These are phyloP conservation scores for Aphidius ervi DNA, from an alignment of 1,140 invertebrate genomes.

Conservation along the genomic window DNA sequence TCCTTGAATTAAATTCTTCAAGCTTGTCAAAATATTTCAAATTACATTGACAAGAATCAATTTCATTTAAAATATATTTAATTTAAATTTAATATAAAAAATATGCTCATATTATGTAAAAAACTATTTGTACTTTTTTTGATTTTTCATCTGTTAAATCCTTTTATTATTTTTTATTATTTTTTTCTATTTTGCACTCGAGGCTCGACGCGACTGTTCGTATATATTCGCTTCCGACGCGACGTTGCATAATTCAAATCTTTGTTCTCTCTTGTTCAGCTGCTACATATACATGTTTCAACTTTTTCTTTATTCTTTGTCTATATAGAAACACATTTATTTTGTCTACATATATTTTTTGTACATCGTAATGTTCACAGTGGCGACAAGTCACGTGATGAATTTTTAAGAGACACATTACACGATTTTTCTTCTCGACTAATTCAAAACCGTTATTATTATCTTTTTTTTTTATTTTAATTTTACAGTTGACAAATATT, in stretches of 20 bases:
- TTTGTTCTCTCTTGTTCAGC: slow-evolving; percentile 11
- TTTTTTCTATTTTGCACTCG: slow-evolving; percentile 5
- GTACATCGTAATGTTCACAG: slow-evolving; percentile 13
- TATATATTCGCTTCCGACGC: slow-evolving; percentile 17
- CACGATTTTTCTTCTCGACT: not conserved
- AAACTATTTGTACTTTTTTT: slow-evolving; percentile 5
- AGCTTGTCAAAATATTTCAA: slow-evolving; percentile 9
- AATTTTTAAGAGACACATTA: slow-evolving; percentile 34
- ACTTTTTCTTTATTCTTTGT: too few species aligned
- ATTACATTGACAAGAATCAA: not conserved
- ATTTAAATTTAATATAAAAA: slow-evolving; percentile 1
- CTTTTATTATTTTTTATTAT: slow-evolving; percentile 10
- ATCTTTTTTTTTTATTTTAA: slow-evolving; percentile 8
- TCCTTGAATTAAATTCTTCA: slow-evolving; percentile 9
- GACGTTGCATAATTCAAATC: slow-evolving; percentile 40
- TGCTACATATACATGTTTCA: not conserved
- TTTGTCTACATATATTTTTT: too few species aligned
- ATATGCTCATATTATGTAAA: not conserved
- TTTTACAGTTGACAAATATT: not conserved
- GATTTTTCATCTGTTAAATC: not conserved
- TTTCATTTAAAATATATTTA: not conserved
- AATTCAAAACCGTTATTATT: not conserved
- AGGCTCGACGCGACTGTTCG: slow-evolving; percentile 18
- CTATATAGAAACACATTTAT: too few species aligned
- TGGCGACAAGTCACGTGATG: slow-evolving; percentile 32